Evolutionary conservation across 2,797 vertebrate species (phyloP).

Genomic region (Coilia nasus): DNA sequence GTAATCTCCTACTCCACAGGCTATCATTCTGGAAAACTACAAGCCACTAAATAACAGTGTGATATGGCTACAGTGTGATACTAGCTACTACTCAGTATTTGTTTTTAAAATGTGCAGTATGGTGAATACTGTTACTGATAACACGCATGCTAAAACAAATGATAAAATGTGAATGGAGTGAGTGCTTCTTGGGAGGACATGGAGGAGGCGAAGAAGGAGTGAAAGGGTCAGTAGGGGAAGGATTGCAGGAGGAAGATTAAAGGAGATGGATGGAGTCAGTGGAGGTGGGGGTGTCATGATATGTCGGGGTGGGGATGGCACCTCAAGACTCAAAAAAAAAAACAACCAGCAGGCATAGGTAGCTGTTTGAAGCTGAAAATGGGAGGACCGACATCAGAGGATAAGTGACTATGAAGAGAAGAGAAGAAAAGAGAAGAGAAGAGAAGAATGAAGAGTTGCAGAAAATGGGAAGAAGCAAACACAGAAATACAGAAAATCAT

Average conservation of each 20-base stretch:
- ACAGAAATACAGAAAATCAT: neutral
- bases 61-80: too few relatives aligned
- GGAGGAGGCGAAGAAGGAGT: neutral
- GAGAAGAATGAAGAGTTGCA: neutral
- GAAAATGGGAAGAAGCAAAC: neutral
- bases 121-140: too few relatives aligned
- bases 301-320: neutral
- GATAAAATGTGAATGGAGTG: neutral
- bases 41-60: neutral
- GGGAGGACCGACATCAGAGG: neutral
- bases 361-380: neutral
- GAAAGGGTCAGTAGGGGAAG: too few relatives aligned
- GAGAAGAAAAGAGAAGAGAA: neutral
- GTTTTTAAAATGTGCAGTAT: too few relatives aligned
- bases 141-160: too few relatives aligned
- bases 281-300: neutral
- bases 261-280: constrained; percentile 8
- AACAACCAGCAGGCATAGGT: neutral
- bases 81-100: too few relatives aligned
- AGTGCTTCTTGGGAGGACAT: neutral
- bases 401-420: neutral
- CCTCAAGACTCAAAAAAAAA: neutral
- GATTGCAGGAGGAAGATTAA: neutral
- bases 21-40: constrained; percentile 6
- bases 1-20: neutral